Base-by-base conservation (phyloP, 1,140 invertebrate genomes). In the Venustaconcha ellipsiformis region DNA sequence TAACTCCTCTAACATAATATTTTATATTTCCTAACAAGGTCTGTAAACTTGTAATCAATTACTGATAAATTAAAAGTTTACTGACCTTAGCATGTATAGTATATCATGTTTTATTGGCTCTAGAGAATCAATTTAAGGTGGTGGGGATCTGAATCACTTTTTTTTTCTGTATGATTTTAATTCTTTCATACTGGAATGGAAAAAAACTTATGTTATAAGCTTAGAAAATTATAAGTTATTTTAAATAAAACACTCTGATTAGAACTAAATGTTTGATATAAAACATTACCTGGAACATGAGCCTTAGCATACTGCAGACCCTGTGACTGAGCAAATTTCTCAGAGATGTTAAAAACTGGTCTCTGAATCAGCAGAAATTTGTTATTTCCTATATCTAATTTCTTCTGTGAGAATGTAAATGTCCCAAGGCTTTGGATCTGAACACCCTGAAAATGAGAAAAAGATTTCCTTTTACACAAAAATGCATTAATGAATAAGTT, bases 291-390 rank as follows among this genome's bases (percentile, higher is more conserved):
- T 80, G 86, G 82, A 12, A 87, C 84, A 79, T 88, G 84, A 72
- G 87, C 82, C 77, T 88, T 89, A 14, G 83, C 81, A 71, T 84
- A 84, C 67, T 87, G 84, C 20, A 90, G 76, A 20, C 79, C 84
- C 76, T 88, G 89, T 57, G 81, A 86, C 78, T 89, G 85, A 66
- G 86, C 87, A 82, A 90, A 87, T 68, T 88, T 89, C 69, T 90
- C 89, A 26, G 88, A 88, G 48, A 90, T 78, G 55, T 86, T 82
- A 79, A 90, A 90, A 57, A 90, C 85, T 56, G 89, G 89, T 71
- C 89, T 71, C 74, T 90, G 88, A 48, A 89, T 84, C 30, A 89
- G 72, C 57, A 89, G 74, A 81, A 85, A 90, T 72, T 87, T 89
- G 70, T 88, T 89, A 70, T 90, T 88, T 13, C 89, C 89, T 18